A percentile compares a stretch with the other conserved stretches of the same genome.
Evolutionary conservation across 1,140 invertebrate genomes (phyloP).

Genomic region (Saccostrea glomerata): DNA sequence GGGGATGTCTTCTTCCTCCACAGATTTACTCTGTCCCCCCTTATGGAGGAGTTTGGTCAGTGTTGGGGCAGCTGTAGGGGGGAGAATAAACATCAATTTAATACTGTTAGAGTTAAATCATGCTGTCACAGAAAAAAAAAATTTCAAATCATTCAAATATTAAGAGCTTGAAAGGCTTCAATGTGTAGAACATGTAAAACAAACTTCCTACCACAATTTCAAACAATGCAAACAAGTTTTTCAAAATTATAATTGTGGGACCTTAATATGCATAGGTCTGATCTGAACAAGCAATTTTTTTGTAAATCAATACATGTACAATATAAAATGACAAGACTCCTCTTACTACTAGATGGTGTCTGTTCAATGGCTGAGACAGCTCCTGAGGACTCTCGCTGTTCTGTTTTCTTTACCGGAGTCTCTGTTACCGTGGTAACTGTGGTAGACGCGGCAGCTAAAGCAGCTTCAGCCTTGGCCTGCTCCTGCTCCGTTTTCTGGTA

Average conservation of each 20-base stretch:
- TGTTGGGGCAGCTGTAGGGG: conserved; percentile 74
- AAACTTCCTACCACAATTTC: no score
- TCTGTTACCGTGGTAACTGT: background rate
- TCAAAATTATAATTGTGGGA: no score
- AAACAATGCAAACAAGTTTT: no score
- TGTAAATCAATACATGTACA: no score
- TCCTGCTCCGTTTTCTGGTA: conserved; percentile 32
- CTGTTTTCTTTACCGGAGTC: background rate
- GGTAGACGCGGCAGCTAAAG: background rate
- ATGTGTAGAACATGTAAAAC: no score
- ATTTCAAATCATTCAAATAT: no score
- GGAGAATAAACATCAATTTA: no score
- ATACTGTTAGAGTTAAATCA: no score
- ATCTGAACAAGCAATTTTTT: no score
- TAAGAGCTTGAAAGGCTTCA: no score
- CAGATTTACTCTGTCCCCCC: conserved; percentile 71
- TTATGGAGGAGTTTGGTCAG: conserved; percentile 75
- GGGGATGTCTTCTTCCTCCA: background rate
- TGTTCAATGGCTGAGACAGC: conserved; percentile 1
- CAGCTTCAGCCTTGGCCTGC: conserved; percentile 30
- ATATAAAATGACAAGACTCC: background rate
- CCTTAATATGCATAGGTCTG: no score
- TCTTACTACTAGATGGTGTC: conserved; percentile 37
- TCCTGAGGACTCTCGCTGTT: background rate
- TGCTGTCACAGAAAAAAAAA: no score